Evolutionary conservation across 2,888 invertebrate species (phyloP).

Genomic region (Eupithecia abbreviata): DNA sequence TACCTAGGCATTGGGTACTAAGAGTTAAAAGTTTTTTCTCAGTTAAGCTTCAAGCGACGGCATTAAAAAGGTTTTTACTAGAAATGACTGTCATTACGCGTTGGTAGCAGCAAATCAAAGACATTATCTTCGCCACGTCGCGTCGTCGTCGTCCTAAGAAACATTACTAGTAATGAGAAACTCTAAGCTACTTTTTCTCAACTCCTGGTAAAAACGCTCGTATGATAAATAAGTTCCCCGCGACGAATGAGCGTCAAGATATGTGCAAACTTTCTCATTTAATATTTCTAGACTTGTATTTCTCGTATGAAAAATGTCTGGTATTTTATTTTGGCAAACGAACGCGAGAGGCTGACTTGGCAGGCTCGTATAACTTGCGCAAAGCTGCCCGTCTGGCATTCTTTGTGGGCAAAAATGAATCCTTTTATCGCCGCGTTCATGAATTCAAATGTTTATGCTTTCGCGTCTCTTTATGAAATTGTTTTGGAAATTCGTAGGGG

Average conservation of each 20-base stretch:
- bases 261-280: constrained; percentile 25
- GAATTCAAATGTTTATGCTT: constrained; percentile 34
- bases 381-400: constrained; percentile 25
- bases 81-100: constrained; percentile 1
- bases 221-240: constrained; percentile 14
- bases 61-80: not conserved
- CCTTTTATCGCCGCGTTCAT: constrained; percentile 25
- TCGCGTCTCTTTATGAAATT: constrained; percentile 15
- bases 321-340: constrained; percentile 39
- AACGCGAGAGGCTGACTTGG: constrained; percentile 31
- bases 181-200: constrained; percentile 14
- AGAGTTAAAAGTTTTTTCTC: not conserved
- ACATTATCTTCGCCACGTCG: not conserved
- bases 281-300: constrained; percentile 27
- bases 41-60: not conserved
- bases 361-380: constrained; percentile 36
- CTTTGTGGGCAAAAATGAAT: constrained; percentile 25
- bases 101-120: constrained; percentile 7
- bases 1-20: not conserved
- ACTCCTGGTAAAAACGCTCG: constrained; percentile 7
- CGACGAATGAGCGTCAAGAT: constrained; percentile 22
- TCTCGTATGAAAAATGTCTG: constrained; percentile 30
- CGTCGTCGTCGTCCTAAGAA: not conserved
- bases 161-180: constrained; percentile 8
- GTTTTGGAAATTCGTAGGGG: constrained; percentile 4